Base-by-base conservation (phyloP, 2,888 invertebrate species). In the Drosophila diplacantha region DNA sequence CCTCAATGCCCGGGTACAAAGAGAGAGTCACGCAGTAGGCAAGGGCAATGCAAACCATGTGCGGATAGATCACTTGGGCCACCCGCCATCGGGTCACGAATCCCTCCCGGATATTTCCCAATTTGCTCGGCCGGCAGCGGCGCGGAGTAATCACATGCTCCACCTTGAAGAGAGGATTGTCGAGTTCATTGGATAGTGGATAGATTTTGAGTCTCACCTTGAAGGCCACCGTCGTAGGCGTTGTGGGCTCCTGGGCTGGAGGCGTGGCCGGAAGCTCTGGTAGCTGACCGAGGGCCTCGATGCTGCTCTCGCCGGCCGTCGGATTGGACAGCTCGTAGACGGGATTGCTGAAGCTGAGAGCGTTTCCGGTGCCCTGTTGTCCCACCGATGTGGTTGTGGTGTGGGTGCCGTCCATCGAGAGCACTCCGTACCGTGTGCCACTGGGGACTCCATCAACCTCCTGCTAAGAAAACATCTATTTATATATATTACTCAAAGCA, bases 1-100 rank as follows among this genome's bases (percentile, higher is more conserved):
- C 95, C 57, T 95, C 93, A 50, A 97, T 95, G 51, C 97, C 97
- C 0, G 97, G 97, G 85, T 97, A 97, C 18, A 97, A 89, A 66
- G 95, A 95, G 5, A 97, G 90, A 0, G 97, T 97, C 0, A 96
- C 95, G 85, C 96, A 95, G 86, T 97, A 97, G 3, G 96, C 96
- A 65, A 95, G 88, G 0, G 94, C 94, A 74, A 97, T 96, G 24
- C 95, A 94, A 38, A 95, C 91, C 96, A 97, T 97, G 88, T 96
- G 96, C 0, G 96, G 96, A 88, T 95, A 96, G 71, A 96, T 94
- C 1, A 93, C 91, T 73, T 93, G 93, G 0, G 95, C 93, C 2
- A 96, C 96, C 67, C 93, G 93, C 91, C 94, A 92, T 32, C 96
- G 90, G 1, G 94, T 85, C 16, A 85, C 87, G 39, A 88, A 86